A percentile compares a stretch with the other conserved stretches of the same genome.
These are phyloP conservation scores for Cyanocitta stelleri DNA, from an alignment of 2,113 vertebrate genomes.

Conservation along the genomic window DNA sequence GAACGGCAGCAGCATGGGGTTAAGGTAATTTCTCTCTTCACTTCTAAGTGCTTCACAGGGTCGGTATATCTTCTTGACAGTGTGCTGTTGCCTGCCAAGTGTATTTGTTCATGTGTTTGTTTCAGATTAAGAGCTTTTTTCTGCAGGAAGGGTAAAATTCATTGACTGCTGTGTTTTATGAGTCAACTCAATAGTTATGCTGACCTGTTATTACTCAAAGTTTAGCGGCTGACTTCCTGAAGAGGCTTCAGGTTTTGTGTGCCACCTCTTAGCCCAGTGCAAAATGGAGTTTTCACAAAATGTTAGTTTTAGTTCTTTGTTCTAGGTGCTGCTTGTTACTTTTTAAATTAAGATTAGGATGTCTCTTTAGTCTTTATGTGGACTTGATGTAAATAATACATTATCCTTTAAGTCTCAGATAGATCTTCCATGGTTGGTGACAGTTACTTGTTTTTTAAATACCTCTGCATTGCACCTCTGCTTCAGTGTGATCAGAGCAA, in stretches of 20 bases:
- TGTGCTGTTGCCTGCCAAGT: background rate
- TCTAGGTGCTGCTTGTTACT: background rate
- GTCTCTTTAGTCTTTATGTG: background rate
- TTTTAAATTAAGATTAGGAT: background rate
- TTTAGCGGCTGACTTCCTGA: background rate
- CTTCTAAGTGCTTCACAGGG: background rate
- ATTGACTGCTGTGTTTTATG: background rate
- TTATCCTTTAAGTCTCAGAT: background rate
- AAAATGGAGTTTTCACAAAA: background rate
- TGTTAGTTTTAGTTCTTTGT: background rate
- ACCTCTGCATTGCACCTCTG: background rate
- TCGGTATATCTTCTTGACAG: background rate
- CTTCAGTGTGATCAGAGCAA: background rate
- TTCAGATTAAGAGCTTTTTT: constrained; percentile 23
- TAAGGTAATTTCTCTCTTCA: constrained; percentile 59
- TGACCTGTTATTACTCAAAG: background rate
- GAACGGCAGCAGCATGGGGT: constrained; percentile 46
- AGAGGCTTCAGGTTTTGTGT: background rate
- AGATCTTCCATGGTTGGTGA: background rate
- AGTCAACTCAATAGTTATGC: background rate
- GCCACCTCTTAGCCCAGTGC: background rate
- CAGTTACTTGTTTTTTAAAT: background rate
- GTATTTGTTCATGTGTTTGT: constrained; percentile 20
- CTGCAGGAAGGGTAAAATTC: background rate
- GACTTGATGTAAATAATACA: background rate